phyloP scores from a whole-genome alignment of 1,140 invertebrate species.

The Leptinotarsa undecemlineata region DNA sequence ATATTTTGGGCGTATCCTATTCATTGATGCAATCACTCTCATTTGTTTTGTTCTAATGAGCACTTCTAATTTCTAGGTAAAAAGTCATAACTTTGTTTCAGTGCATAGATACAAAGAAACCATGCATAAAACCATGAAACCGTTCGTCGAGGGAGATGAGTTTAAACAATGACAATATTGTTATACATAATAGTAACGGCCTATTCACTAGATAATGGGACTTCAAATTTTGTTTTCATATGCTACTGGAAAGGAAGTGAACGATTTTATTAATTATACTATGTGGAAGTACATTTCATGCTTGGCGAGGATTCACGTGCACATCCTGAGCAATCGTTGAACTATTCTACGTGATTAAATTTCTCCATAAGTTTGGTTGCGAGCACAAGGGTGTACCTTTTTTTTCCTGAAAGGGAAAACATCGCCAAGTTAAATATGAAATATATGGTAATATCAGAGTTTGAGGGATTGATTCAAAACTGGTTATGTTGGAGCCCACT shows the following conservation, averaged over 20 bases:
- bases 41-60: too few species aligned
- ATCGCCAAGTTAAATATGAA: too few species aligned
- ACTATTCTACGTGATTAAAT: slow-evolving; percentile 3
- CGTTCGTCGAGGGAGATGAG: background rate
- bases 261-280: background rate
- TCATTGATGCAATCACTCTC: too few species aligned
- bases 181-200: background rate
- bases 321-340: background rate
- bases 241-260: background rate
- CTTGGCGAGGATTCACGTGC: background rate
- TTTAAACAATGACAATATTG: background rate
- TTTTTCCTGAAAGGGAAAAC: background rate
- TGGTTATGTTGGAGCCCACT: too few species aligned
- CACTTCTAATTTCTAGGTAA: too few species aligned
- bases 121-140: background rate
- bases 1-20: too few species aligned
- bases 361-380: background rate
- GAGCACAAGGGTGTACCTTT: background rate
- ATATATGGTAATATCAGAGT: too few species aligned
- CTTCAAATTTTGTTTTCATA: background rate
- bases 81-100: too few species aligned
- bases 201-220: background rate
- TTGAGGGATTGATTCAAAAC: too few species aligned
- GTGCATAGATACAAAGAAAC: too few species aligned
- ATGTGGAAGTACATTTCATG: background rate